These are phyloP conservation scores for Agonum fuliginosum DNA, from an alignment of 2,888 invertebrate species.

Conservation along the genomic window DNA sequence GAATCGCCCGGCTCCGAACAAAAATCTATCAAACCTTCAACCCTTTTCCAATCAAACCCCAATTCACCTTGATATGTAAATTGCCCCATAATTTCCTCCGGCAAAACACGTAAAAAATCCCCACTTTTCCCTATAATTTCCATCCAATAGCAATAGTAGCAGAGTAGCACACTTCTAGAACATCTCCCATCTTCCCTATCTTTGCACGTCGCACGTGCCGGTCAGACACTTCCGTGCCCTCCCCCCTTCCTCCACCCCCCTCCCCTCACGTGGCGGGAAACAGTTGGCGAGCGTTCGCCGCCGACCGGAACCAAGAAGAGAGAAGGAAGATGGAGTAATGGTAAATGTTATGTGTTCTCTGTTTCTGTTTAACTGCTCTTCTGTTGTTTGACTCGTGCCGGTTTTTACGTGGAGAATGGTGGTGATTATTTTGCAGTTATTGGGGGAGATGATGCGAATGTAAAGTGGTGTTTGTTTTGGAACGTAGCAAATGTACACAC, in stretches of 20 bases:
- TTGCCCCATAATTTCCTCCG: constrained; percentile 3
- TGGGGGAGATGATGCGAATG: too few species aligned
- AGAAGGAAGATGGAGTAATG: neutral
- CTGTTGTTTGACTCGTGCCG: neutral
- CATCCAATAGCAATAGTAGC: constrained; percentile 11
- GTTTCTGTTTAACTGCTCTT: neutral
- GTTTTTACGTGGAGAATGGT: constrained; percentile 1
- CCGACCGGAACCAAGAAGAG: constrained; percentile 17
- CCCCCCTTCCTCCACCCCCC: neutral
- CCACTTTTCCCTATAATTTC: neutral
- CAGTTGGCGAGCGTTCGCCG: constrained; percentile 36
- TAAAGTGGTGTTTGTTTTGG: too few species aligned
- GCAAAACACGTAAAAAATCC: neutral
- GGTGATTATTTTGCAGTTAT: constrained; percentile 25
- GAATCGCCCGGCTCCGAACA: too few species aligned
- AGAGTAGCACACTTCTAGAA: neutral
- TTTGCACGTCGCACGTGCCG: constrained; percentile 27
- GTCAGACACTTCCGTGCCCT: constrained; percentile 2
- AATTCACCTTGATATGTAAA: neutral
- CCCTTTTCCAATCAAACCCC: neutral
- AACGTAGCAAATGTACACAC: too few species aligned
- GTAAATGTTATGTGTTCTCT: neutral
- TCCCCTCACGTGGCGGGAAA: constrained; percentile 8
- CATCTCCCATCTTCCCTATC: constrained; percentile 10
- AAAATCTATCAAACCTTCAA: constrained; percentile 5